These are phyloP conservation scores for Cerastis rubricosa DNA, from an alignment of 2,888 invertebrate species.

Conservation along the genomic window DNA sequence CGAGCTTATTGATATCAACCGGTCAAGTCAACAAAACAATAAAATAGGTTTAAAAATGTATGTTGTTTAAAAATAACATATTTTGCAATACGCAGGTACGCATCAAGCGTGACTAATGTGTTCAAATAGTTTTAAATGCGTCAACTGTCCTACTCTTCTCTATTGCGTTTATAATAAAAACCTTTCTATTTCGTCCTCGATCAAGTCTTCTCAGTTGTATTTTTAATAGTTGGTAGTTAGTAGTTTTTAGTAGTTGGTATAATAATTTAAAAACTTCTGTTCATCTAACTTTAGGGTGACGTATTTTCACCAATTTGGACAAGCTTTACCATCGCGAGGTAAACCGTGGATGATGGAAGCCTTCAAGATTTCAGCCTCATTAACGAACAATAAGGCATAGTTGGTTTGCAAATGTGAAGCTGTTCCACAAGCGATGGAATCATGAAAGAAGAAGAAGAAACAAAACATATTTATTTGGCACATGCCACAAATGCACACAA, in stretches of 20 bases:
- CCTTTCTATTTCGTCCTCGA: constrained; percentile 50
- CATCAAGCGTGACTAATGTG: background rate
- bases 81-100: constrained; percentile 3
- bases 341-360: background rate
- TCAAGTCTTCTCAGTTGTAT: background rate
- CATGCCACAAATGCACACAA: too few species aligned
- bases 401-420: background rate
- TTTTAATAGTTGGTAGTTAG: too few species aligned
- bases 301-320: background rate
- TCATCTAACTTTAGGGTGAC: background rate
- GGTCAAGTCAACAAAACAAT: background rate
- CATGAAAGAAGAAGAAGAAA: too few species aligned
- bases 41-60: background rate
- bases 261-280: background rate
- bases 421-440: background rate
- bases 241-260: background rate
- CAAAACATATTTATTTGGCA: too few species aligned
- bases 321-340: background rate
- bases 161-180: constrained; percentile 12
- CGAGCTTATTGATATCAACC: background rate
- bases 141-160: constrained; percentile 23
- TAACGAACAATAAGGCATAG: background rate
- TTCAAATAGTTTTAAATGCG: background rate
- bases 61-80: background rate
- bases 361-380: background rate